These are phyloP conservation scores for Isotomurus palustris DNA, from an alignment of 2,888 invertebrate genomes.

Conservation along the genomic window DNA sequence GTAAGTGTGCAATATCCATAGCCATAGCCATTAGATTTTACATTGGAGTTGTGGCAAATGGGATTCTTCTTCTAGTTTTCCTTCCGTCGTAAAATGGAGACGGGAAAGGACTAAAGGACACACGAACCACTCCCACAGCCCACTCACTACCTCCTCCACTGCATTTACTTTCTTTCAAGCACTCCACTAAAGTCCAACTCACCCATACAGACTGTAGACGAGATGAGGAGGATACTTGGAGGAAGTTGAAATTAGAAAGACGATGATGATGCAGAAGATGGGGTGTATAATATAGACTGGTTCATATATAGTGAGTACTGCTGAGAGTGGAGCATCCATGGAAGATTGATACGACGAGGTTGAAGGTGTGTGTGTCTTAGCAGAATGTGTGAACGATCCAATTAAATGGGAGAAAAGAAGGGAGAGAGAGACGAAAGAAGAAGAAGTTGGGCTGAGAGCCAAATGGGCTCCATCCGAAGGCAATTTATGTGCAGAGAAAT, in stretches of 20 bases:
- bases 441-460: constrained; percentile 33
- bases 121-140: no score
- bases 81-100: neutral
- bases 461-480: constrained; percentile 38
- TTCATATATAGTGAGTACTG: no score
- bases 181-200: neutral
- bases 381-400: no score
- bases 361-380: neutral
- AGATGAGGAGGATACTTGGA: neutral
- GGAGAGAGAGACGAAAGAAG: no score
- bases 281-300: no score
- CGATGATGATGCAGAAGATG: no score
- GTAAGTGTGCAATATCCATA: constrained; percentile 27
- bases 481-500: constrained; percentile 40
- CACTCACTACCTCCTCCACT: no score
- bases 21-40: constrained; percentile 34
- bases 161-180: neutral
- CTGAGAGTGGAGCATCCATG: neutral
- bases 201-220: neutral
- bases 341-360: neutral
- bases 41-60: constrained; percentile 17
- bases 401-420: no score
- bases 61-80: neutral
- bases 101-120: neutral
- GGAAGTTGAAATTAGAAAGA: neutral